phyloP scores from a whole-genome alignment of 1,140 invertebrate genomes.

The Argopecten irradians region DNA sequence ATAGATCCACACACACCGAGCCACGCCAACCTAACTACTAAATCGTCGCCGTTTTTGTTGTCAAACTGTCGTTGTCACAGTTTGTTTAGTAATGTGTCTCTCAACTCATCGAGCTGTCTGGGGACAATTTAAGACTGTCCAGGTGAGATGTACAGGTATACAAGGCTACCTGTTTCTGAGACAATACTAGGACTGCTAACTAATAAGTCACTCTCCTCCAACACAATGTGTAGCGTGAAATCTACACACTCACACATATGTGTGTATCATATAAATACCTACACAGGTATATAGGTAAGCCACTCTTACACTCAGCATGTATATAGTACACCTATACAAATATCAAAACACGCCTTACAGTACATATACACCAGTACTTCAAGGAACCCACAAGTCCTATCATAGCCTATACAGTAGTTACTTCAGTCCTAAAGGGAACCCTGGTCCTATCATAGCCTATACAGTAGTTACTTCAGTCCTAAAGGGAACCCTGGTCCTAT shows the following conservation, averaged over 20 bases:
- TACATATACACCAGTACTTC: background rate
- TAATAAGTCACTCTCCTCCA: too few species aligned
- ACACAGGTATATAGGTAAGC: slow-evolving; percentile 15
- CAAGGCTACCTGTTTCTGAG: background rate
- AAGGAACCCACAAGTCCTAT: too few species aligned
- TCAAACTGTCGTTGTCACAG: background rate
- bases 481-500: too few species aligned
- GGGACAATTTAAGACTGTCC: background rate
- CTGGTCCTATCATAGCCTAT: too few species aligned
- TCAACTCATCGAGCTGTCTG: background rate
- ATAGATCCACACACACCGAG: background rate
- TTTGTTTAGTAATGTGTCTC: background rate
- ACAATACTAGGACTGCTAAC: background rate
- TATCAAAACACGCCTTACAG: too few species aligned
- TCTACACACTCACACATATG: background rate
- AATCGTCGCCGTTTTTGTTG: slow-evolving; percentile 15
- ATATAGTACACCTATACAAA: too few species aligned
- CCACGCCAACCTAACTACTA: slow-evolving; percentile 14
- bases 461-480: too few species aligned
- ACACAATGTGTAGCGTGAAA: background rate
- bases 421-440: background rate
- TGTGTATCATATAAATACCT: background rate
- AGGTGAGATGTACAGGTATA: slow-evolving; percentile 15
- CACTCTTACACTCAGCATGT: too few species aligned
- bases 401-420: too few species aligned